Conservation (phyloP, 2,113 vertebrate genomes). For the Corythornis madagascariensis region DNA sequence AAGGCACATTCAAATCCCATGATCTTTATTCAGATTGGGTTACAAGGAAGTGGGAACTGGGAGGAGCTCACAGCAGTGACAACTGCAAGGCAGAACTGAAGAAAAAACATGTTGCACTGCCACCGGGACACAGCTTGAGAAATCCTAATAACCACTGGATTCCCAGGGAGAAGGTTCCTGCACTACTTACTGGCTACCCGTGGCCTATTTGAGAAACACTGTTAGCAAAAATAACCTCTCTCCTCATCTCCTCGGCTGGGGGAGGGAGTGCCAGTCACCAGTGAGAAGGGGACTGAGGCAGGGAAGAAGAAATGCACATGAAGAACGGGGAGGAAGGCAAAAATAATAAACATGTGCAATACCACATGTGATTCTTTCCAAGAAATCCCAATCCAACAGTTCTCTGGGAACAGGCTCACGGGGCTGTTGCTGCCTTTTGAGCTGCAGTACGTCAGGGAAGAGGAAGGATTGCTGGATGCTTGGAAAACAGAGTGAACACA, state of each 20-base stretch:
- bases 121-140: not conserved
- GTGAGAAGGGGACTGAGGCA: not conserved
- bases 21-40: conserved; percentile 59
- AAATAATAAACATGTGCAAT: conserved; percentile 12
- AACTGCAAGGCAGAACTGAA: conserved; percentile 49
- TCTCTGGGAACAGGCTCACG: not conserved
- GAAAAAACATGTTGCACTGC: conserved; percentile 32
- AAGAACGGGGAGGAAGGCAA: not conserved
- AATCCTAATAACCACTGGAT: conserved; percentile 9
- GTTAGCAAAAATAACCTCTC: conserved; percentile 58
- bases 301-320: not conserved
- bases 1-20: conserved; percentile 43
- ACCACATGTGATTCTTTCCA: not conserved
- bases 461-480: conserved; percentile 1
- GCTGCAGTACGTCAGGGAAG: not conserved
- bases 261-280: not conserved
- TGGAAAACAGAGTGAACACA: conserved; percentile 30
- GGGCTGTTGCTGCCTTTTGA: not conserved
- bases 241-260: not conserved
- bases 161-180: conserved; percentile 36
- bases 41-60: conserved; percentile 51
- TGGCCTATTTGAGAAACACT: conserved; percentile 57
- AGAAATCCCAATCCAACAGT: not conserved
- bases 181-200: conserved; percentile 25
- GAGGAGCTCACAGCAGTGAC: conserved; percentile 32